Base-by-base conservation (phyloP, 2,113 vertebrate genomes). In the Xiphias gladius region DNA sequence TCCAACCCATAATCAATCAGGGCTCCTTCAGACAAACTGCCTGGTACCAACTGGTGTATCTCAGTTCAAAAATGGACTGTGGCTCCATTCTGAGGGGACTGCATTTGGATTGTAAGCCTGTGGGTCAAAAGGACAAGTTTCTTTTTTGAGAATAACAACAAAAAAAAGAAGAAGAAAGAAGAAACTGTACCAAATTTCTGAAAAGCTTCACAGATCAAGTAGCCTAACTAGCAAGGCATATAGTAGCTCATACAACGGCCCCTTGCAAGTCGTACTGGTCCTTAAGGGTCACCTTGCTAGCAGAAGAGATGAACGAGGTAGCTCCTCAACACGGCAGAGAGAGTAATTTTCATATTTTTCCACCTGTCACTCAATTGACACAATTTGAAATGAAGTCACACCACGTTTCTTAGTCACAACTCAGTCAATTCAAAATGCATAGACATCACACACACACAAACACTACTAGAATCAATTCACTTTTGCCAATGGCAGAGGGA, bases 1-100 rank as follows among this genome's bases (percentile, higher is more conserved):
- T 85, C 68, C 72, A 77, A 78, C 43, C 41, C 35, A 48, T 73
- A n/a, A 48, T 86, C 63, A 71, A 72, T 82, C 79, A 76, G 70
- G 41, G 24, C 9, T 75, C 58, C 76, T 83, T 41, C 65, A 79
- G 75, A 76, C 5, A 13, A 64, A 20, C 32, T 35, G 2, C 20
- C n/a, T 17, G 37, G 16, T 46, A 48, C 13, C 64, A 65, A 35
- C 19, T 12, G 2, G 55, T 64, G 17, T 28, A 48, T 70, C 37
- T 10, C 17, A 54, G 32, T 66, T 63, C 50, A 79, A 61, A 37
- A 58, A 9, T 41, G 52, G 52, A 66, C 28, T 24, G 7, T 26
- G 8, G 7, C 16, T 19, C 32, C 59, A 70, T 71, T 78, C 24
- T 76, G 24, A 72, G 4, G 28, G 16, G 30, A 41, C 22, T 32